phyloP scores from a whole-genome alignment of 1,140 invertebrate genomes.

The Nebria ingens region DNA sequence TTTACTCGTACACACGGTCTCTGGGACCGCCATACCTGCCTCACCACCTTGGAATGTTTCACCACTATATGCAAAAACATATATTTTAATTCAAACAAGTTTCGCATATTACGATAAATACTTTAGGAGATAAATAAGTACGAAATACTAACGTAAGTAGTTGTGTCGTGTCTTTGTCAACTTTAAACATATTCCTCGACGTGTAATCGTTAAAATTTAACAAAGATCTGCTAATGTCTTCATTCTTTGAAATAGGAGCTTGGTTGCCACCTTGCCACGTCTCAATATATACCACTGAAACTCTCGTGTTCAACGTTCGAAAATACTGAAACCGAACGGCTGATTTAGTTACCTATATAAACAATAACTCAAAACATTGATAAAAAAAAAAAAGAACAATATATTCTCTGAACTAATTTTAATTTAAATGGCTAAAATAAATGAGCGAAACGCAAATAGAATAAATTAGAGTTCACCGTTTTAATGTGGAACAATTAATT shows the following conservation, averaged over 20 bases:
- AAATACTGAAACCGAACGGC: slow-evolving; percentile 62
- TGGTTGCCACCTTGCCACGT: slow-evolving; percentile 87
- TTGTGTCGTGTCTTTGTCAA: slow-evolving; percentile 82
- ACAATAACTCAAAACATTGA: background rate
- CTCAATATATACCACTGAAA: slow-evolving; percentile 92
- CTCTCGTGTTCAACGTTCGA: slow-evolving; percentile 81
- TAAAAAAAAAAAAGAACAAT: background rate
- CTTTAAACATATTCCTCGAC: slow-evolving; percentile 66
- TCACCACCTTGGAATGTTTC: slow-evolving; percentile 72
- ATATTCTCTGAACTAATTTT: background rate
- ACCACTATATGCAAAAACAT: slow-evolving; percentile 48
- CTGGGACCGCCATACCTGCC: slow-evolving; percentile 84
- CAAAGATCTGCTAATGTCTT: slow-evolving; percentile 77
- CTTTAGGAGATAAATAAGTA: background rate
- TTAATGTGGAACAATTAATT: background rate
- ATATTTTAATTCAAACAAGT: slow-evolving; percentile 2
- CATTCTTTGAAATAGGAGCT: slow-evolving; percentile 64
- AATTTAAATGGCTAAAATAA: slow-evolving; percentile 10
- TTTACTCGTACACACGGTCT: slow-evolving; percentile 81
- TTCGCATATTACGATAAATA: background rate
- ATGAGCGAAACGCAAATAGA: slow-evolving; percentile 16
- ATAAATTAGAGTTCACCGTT: background rate
- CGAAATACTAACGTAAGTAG: slow-evolving; percentile 69
- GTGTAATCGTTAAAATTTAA: slow-evolving; percentile 85
- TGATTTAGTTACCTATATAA: background rate